A percentile compares a stretch with the other conserved stretches of the same genome.
Evolutionary conservation across 1,140 invertebrate species (phyloP).

Genomic region (Mizuhopecten yessoensis): DNA sequence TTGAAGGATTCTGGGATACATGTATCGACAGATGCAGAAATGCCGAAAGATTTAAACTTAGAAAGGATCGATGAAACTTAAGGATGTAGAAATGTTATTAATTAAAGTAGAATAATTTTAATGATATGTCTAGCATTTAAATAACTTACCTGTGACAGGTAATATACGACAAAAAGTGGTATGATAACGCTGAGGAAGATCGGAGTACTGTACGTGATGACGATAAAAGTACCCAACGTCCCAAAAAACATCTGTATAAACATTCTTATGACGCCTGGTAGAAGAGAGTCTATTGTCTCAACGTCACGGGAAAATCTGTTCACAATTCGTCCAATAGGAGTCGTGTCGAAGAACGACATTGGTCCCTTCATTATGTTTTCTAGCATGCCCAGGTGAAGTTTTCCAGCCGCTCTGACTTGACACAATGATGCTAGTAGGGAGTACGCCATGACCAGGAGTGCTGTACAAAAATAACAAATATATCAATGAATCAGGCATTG

Average conservation of each 20-base stretch:
- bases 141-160: slow-evolving; percentile 88
- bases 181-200: slow-evolving; percentile 92
- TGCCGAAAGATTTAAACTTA: no score
- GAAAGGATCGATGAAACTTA: no score
- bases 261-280: slow-evolving; percentile 74
- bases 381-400: slow-evolving; percentile 78
- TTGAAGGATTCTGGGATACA: no score
- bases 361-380: slow-evolving; percentile 85
- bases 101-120: no score
- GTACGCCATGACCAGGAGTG: slow-evolving; percentile 86
- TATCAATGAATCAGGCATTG: no score
- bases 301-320: slow-evolving; percentile 84
- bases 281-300: slow-evolving; percentile 75
- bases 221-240: slow-evolving; percentile 63
- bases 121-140: no score
- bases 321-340: slow-evolving; percentile 86
- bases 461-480: slow-evolving; percentile 85
- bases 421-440: slow-evolving; percentile 65
- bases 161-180: slow-evolving; percentile 94
- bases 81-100: no score
- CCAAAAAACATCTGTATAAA: slow-evolving; percentile 68
- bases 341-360: slow-evolving; percentile 87
- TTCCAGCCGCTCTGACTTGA: slow-evolving; percentile 72
- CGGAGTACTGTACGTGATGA: slow-evolving; percentile 84
- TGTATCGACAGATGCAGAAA: no score